phyloP scores from a whole-genome alignment of 2,797 vertebrate species.

The Poeciliopsis infans region DNA sequence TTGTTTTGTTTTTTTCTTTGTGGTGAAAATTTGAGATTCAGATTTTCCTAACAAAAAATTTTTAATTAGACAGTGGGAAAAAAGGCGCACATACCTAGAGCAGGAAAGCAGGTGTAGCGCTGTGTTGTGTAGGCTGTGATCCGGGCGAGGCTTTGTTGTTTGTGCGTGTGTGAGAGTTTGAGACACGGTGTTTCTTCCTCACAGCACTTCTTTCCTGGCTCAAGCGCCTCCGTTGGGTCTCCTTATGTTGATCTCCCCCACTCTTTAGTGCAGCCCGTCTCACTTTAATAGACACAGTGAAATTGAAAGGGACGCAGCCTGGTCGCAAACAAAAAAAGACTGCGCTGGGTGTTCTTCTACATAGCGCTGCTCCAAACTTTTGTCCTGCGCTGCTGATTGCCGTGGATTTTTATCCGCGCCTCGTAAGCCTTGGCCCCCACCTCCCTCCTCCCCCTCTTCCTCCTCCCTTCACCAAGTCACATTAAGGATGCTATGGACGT shows the following conservation, averaged over 20 bases:
- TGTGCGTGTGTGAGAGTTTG: constrained; percentile 48
- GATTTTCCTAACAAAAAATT: constrained; percentile 25
- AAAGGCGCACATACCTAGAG: constrained; percentile 81
- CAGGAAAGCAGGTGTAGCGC: constrained; percentile 69
- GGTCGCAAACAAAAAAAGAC: constrained; percentile 61
- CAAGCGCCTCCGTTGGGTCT: constrained; percentile 82
- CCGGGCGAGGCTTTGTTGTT: constrained; percentile 78
- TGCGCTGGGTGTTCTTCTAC: constrained; percentile 83
- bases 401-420: constrained; percentile 96
- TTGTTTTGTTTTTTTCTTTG: constrained; percentile 13
- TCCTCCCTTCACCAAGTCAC: constrained; percentile 87
- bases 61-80: constrained; percentile 21
- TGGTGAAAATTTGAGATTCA: constrained; percentile 67
- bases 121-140: constrained; percentile 72
- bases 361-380: constrained; percentile 89
- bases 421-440: constrained; percentile 84
- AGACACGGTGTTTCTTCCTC: constrained; percentile 79
- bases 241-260: constrained; percentile 63
- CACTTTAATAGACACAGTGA: constrained; percentile 77
- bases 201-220: constrained; percentile 80
- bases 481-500: constrained; percentile 99
- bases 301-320: constrained; percentile 45
- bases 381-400: constrained; percentile 87
- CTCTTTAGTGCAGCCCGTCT: constrained; percentile 82
- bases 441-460: constrained; percentile 65